A percentile compares a stretch with the other conserved stretches of the same genome.
Conservation (phyloP, 2,888 invertebrate species). For the Julus scanicus region DNA sequence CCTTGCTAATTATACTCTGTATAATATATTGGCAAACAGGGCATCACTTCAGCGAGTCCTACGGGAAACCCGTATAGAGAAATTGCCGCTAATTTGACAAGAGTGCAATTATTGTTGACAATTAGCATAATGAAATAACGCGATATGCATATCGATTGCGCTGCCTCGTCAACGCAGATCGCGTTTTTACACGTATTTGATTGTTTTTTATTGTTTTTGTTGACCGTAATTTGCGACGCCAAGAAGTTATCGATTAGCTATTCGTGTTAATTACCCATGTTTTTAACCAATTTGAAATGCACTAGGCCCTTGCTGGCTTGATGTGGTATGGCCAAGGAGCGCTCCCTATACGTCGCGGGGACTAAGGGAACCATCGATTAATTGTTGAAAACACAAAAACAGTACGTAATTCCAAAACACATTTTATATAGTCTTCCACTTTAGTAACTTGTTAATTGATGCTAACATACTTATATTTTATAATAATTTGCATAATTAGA, state of each 20-base stretch:
- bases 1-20: constrained; percentile 12
- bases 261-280: constrained; percentile 10
- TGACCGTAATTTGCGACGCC: constrained; percentile 3
- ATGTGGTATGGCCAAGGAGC: not conserved
- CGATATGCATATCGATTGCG: constrained; percentile 29
- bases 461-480: not conserved
- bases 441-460: not conserved
- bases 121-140: constrained; percentile 33
- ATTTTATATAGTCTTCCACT: too few species aligned
- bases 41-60: not conserved
- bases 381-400: not conserved
- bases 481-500: not conserved
- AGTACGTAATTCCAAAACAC: too few species aligned
- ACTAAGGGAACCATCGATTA: not conserved
- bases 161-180: not conserved
- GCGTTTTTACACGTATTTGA: constrained; percentile 5
- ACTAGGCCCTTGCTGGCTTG: not conserved
- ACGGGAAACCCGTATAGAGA: not conserved
- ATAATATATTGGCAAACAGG: constrained; percentile 16
- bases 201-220: not conserved
- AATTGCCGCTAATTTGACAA: constrained; percentile 20
- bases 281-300: constrained; percentile 10
- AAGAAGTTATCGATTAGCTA: not conserved
- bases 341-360: not conserved
- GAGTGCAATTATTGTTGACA: constrained; percentile 33